Evolutionary conservation across 2,888 invertebrate species (phyloP), one percentile per base, ranked within the genome.

Genomic region (Leptinotarsa peninsularis): DNA sequence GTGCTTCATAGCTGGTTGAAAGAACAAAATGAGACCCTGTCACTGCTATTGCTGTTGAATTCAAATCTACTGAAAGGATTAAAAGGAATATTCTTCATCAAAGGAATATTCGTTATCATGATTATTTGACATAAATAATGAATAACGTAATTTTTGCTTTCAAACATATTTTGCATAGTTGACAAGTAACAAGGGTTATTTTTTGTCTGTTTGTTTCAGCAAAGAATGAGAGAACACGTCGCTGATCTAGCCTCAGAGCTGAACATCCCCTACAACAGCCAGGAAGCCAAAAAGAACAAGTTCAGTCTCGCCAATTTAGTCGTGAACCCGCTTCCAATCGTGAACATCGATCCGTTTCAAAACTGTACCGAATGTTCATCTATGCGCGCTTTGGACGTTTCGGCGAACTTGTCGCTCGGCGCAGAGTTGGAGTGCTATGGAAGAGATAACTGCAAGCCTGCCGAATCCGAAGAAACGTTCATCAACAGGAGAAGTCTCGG

Each of bases 161-260:
- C 5, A 27, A 27, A 27, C 5, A 7, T 33, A 33, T 10, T 43
- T 43, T 43, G 13, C 43, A 43, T 43, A 10, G 10, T 10, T 43
- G 43, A 43, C 10, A 10, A 33, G 33, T 33, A 7, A 33, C 10
- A 10, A 43, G 10, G 43, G 43, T 13, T 43, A 43, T 43, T 43
- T 43, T 43, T 43, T 43, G 33, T 2, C 10, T 43, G 43, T 66
- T 56, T 69, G 23, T 82, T 81, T 63, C 52, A 84, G 84, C 75
- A 73, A 72, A 83, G 81, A 74, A 84, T 84, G 84, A 77, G 70
- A 50, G 74, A 76, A 18, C 82, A 83, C 58, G 60, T 83, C 52
- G 58, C 66, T 7, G 79, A 78, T 49, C 75, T 83, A 1, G 81
- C 81, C 58, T 71, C 72, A 71, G 83, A 82, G 69, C 75, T 83